These are phyloP conservation scores for zebrafish (Danio rerio) DNA, from an alignment of 2,113 vertebrate species.

Conservation along the genomic window DNA sequence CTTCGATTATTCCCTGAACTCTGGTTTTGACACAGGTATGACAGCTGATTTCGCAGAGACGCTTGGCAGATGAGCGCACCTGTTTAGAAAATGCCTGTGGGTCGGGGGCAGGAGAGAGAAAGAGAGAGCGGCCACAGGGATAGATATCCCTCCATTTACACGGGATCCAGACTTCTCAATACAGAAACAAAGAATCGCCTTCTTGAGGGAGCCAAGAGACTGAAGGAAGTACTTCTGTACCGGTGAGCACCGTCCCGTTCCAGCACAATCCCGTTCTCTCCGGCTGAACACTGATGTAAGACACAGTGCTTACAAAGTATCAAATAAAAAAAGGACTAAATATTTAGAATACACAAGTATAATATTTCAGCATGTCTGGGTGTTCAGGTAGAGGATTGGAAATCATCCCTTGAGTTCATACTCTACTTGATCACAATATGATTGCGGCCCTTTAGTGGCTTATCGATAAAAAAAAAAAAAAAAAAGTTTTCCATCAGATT, in stretches of 20 bases:
- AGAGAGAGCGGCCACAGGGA: constrained; percentile 44
- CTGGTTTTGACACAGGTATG: constrained; percentile 82
- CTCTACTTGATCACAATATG: constrained; percentile 31
- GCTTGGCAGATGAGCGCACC: constrained; percentile 76
- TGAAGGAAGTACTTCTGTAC: constrained; percentile 33
- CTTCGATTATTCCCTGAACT: constrained; percentile 85
- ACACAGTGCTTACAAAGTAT: constrained; percentile 34
- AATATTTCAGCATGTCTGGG: constrained; percentile 30
- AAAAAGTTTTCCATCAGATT: constrained; percentile 60
- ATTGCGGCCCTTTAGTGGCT: constrained; percentile 49
- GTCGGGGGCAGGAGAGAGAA: constrained; percentile 71
- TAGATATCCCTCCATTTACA: constrained; percentile 31
- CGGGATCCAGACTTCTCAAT: constrained; percentile 24
- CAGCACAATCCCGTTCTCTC: neutral
- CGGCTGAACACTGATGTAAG: constrained; percentile 21
- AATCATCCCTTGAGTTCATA: constrained; percentile 24
- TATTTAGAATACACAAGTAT: constrained; percentile 37
- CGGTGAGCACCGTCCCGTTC: constrained; percentile 13
- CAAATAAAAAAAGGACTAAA: constrained; percentile 23
- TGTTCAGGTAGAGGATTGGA: constrained; percentile 20
- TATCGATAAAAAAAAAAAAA: constrained; percentile 42
- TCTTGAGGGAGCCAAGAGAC: constrained; percentile 6
- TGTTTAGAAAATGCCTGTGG: constrained; percentile 75
- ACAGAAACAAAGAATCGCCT: constrained; percentile 17
- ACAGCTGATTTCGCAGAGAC: constrained; percentile 80